A percentile compares a stretch with the other conserved stretches of the same genome.
phyloP scores from a whole-genome alignment of 2,113 vertebrate species.

The Cyprinodon brontotheroides region DNA sequence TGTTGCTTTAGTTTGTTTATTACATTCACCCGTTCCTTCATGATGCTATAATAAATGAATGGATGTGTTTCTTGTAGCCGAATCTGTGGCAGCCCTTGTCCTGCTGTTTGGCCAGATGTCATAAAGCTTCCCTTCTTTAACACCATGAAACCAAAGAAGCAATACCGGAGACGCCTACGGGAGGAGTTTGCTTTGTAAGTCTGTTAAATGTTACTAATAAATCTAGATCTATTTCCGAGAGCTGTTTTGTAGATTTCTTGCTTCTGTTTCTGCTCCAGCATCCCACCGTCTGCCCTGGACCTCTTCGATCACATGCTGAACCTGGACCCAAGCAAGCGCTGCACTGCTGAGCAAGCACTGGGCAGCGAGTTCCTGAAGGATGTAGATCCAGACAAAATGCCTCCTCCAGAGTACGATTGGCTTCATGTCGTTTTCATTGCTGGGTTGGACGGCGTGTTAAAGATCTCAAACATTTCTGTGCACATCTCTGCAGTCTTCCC shows the following conservation, averaged over 20 bases:
- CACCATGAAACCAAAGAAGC: conserved; percentile 99
- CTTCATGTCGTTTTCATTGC: not conserved
- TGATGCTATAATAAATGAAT: not conserved
- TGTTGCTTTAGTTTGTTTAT: not conserved
- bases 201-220: not conserved
- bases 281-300: conserved; percentile 91
- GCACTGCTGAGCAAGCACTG: conserved; percentile 93
- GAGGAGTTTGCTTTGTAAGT: conserved; percentile 99
- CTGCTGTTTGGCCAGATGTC: conserved; percentile 97
- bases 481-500: conserved; percentile 83
- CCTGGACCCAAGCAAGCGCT: conserved; percentile 95
- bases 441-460: too few relatives aligned
- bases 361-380: conserved; percentile 94
- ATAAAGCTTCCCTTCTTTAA: conserved; percentile 99
- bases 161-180: conserved; percentile 92
- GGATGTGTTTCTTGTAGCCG: conserved; percentile 78
- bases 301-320: conserved; percentile 98
- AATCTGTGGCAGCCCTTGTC: conserved; percentile 96
- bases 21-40: not conserved
- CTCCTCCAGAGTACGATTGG: conserved; percentile 91
- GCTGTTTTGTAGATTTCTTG: not conserved
- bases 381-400: conserved; percentile 97
- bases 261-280: conserved; percentile 72
- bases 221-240: not conserved
- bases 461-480: not conserved